phyloP scores from a whole-genome alignment of 2,797 vertebrate genomes.

The Fundulus diaphanus region DNA sequence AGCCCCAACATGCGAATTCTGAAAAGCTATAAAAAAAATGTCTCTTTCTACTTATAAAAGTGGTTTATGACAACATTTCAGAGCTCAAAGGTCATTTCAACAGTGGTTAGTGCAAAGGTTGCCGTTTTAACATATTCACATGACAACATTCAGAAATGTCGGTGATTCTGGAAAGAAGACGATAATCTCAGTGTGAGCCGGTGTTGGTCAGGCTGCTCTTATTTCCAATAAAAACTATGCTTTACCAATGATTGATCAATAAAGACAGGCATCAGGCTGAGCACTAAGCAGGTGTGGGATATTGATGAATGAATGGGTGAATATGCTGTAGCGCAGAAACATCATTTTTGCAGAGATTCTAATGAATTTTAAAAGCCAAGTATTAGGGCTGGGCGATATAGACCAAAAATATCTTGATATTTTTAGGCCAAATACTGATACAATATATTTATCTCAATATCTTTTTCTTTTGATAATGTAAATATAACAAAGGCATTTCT shows the following conservation, averaged over 20 bases:
- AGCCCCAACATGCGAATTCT: neutral
- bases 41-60: neutral
- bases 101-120: conserved; percentile 2
- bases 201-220: neutral
- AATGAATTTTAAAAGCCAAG: neutral
- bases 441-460: no score
- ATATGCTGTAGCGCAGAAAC: neutral
- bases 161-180: neutral
- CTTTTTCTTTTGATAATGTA: no score
- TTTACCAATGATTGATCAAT: neutral
- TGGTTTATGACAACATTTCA: neutral
- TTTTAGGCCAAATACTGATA: no score
- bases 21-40: neutral
- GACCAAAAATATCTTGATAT: no score
- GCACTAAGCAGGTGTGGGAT: neutral
- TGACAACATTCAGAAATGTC: neutral
- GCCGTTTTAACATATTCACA: neutral
- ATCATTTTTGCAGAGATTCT: neutral
- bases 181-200: neutral
- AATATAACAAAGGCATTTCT: no score
- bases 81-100: neutral
- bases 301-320: neutral
- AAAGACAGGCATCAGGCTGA: neutral
- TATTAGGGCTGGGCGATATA: no score
- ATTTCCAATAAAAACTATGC: neutral